These are phyloP conservation scores for Lasius fuliginosus DNA, from an alignment of 2,888 invertebrate species.

Conservation along the genomic window DNA sequence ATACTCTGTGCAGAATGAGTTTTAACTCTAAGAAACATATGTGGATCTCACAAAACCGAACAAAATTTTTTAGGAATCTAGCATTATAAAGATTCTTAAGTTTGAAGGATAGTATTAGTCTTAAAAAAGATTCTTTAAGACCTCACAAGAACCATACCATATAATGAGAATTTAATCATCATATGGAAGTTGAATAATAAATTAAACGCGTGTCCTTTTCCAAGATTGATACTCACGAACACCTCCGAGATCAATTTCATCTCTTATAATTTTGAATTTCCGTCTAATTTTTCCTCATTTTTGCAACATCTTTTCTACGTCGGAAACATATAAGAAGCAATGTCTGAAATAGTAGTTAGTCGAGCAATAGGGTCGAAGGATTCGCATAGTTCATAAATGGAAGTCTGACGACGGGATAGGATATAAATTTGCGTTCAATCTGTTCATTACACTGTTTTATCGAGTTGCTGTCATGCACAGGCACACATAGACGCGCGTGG, in stretches of 20 bases:
- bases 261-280: not conserved
- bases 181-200: conserved; percentile 6
- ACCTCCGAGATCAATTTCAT: not conserved
- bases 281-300: not conserved
- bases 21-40: not conserved
- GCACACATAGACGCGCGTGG: conserved; percentile 66
- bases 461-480: conserved; percentile 83
- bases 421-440: conserved; percentile 81
- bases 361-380: conserved; percentile 23
- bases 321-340: not conserved
- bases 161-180: not conserved
- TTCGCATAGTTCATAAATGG: conserved; percentile 21
- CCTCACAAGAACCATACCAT: not conserved
- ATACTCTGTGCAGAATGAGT: not conserved
- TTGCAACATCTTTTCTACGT: not conserved
- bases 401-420: conserved; percentile 42
- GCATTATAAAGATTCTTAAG: not conserved
- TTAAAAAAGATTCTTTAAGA: not conserved
- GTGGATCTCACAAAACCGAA: not conserved
- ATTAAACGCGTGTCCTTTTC: not conserved
- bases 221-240: not conserved
- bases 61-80: not conserved
- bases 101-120: not conserved
- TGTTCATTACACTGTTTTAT: conserved; percentile 82
- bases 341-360: not conserved